These are phyloP conservation scores for Lepidocyrtoides sp. DNA, from an alignment of 2,888 invertebrate genomes.

Conservation along the genomic window DNA sequence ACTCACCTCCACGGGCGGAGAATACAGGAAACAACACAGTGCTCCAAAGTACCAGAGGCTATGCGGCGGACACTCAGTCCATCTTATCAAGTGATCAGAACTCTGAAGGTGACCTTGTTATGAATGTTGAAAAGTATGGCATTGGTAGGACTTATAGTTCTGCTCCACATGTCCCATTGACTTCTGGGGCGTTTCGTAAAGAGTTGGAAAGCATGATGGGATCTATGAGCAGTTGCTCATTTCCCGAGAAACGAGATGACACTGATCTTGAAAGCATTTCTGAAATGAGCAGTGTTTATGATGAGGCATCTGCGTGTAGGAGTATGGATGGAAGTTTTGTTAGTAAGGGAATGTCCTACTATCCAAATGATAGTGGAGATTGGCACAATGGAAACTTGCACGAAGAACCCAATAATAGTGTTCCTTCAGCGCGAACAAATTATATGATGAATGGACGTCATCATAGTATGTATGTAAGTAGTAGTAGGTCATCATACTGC, in stretches of 20 bases:
- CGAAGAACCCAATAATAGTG: not conserved
- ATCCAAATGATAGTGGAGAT: constrained; percentile 60
- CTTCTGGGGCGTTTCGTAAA: constrained; percentile 79
- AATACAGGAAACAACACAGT: not conserved
- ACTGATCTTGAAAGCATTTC: constrained; percentile 68
- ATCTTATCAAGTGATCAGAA: constrained; percentile 43
- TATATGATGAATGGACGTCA: constrained; percentile 61
- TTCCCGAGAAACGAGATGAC: constrained; percentile 48
- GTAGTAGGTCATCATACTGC: constrained; percentile 38
- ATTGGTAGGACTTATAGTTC: constrained; percentile 50
- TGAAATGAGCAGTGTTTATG: constrained; percentile 64
- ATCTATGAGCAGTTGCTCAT: constrained; percentile 76
- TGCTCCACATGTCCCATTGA: constrained; percentile 54
- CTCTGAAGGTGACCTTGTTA: constrained; percentile 58
- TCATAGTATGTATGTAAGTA: constrained; percentile 74
- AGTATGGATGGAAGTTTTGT: constrained; percentile 6
- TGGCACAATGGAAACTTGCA: constrained; percentile 58
- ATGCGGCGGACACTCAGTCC: constrained; percentile 64
- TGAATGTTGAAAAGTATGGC: constrained; percentile 48
- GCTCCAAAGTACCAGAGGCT: constrained; percentile 35
- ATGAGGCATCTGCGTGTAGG: constrained; percentile 5
- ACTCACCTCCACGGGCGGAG: not conserved
- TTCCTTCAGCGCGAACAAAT: not conserved
- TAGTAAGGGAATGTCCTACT: constrained; percentile 5
- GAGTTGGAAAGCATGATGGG: constrained; percentile 83